Percentiles rank a stretch among this genome's conserved stretches.
Conservation (phyloP, 2,888 invertebrate species). For the Pandemis heparana region DNA sequence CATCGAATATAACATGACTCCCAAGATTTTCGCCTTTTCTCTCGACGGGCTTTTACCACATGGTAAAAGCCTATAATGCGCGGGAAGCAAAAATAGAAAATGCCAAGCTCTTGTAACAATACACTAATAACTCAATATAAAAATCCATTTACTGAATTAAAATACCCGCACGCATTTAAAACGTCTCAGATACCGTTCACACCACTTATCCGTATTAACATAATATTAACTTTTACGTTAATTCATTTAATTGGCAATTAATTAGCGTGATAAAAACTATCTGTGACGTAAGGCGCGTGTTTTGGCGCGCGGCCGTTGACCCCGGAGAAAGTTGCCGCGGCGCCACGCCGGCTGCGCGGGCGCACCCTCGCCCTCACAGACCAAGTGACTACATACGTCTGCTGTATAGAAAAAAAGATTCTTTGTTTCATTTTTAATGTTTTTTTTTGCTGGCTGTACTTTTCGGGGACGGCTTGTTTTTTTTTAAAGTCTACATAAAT, state of each 20-base stretch:
- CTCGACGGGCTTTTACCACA: no score
- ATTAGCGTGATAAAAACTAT: constrained; percentile 27
- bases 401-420: no score
- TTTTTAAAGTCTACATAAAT: no score
- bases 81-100: no score
- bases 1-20: no score
- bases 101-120: not conserved
- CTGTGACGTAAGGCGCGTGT: constrained; percentile 47
- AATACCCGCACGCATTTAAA: not conserved
- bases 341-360: constrained; percentile 73
- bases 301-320: constrained; percentile 75
- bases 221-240: constrained; percentile 1
- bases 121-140: not conserved
- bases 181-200: not conserved
- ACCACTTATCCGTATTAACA: constrained; percentile 1
- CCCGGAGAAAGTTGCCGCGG: constrained; percentile 76
- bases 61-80: no score
- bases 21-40: no score
- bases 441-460: no score
- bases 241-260: constrained; percentile 16
- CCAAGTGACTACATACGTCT: no score
- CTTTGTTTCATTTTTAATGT: no score
- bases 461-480: no score
- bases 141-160: not conserved
- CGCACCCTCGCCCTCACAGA: constrained; percentile 53